Conservation (phyloP, 2,113 vertebrate species). For the Eulacestoma nigropectus region DNA sequence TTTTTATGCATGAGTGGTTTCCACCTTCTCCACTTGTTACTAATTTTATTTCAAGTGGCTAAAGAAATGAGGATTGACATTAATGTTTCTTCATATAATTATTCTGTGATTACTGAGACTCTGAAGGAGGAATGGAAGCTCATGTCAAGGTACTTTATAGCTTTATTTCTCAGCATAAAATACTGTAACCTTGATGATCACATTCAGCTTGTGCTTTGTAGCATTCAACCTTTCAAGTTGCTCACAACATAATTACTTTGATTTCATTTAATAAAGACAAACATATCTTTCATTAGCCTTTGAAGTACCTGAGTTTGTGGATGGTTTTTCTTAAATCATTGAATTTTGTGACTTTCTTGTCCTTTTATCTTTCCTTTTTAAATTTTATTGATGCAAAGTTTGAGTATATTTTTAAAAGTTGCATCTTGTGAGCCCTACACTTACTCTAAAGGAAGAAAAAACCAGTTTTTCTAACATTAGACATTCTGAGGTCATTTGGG, state of each 20-base stretch:
- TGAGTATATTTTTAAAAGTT: background rate
- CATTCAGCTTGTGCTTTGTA: background rate
- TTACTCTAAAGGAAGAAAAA: background rate
- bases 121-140: background rate
- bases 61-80: conserved; percentile 27
- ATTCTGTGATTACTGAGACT: conserved; percentile 12
- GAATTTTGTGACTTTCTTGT: background rate
- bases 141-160: background rate
- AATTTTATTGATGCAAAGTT: background rate
- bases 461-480: background rate
- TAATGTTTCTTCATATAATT: conserved; percentile 20
- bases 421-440: background rate
- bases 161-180: conserved; percentile 1
- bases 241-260: background rate
- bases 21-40: background rate
- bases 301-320: background rate
- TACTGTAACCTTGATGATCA: background rate
- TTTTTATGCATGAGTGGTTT: background rate
- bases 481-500: background rate
- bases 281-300: background rate
- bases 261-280: background rate
- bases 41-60: background rate
- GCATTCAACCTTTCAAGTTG: background rate
- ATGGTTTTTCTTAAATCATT: background rate
- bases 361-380: background rate